These are phyloP conservation scores for Dipodomys stephensi DNA, from an alignment of 2,113 vertebrate genomes.

Conservation along the genomic window DNA sequence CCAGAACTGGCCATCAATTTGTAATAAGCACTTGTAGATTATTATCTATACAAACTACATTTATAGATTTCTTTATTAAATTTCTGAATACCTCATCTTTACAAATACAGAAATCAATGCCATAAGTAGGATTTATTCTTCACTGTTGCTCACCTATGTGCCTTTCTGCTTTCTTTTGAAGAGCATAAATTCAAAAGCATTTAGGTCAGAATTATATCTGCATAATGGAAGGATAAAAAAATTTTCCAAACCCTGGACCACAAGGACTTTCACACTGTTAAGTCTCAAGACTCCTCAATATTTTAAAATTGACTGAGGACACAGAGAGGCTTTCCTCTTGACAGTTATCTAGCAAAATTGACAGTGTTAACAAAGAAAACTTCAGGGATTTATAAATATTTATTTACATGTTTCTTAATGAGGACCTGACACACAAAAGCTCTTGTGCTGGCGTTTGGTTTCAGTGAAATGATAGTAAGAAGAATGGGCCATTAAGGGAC, in stretches of 20 bases:
- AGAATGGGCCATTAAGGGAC: background rate
- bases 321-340: background rate
- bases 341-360: background rate
- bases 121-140: background rate
- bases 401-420: background rate
- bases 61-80: background rate
- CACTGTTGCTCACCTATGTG: background rate
- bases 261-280: too few relatives aligned
- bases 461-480: background rate
- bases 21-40: too few relatives aligned
- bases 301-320: background rate
- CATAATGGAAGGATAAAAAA: accelerated
- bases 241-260: background rate
- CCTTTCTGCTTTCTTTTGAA: background rate
- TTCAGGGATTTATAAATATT: background rate
- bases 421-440: background rate
- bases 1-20: too few relatives aligned
- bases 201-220: background rate
- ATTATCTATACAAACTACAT: too few relatives aligned
- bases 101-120: background rate
- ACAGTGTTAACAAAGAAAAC: background rate
- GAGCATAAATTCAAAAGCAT: background rate
- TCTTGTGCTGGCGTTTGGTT: background rate
- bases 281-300: background rate
- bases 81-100: background rate